Evolutionary conservation across 2,888 invertebrate species (phyloP).

Genomic region (Himalopsyche tibetana): DNA sequence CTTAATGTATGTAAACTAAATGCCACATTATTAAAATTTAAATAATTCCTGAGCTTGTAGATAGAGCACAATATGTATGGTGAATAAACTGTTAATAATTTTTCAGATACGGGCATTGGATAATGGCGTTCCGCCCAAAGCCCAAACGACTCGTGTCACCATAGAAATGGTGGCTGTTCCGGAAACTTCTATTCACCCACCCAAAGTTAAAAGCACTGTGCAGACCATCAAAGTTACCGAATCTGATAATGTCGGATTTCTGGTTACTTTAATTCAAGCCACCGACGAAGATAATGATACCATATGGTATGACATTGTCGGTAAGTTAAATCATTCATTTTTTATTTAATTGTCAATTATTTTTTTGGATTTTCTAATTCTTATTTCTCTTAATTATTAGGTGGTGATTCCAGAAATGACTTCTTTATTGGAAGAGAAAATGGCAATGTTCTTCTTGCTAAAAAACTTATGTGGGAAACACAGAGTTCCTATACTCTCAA

Average conservation of each 20-base stretch:
- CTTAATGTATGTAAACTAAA: conserved; percentile 59
- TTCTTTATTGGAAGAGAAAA: conserved; percentile 91
- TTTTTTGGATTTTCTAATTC: not conserved
- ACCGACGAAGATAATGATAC: conserved; percentile 90
- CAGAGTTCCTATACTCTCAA: conserved; percentile 86
- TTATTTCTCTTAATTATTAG: conserved; percentile 72
- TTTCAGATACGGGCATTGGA: conserved; percentile 88
- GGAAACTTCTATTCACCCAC: conserved; percentile 80
- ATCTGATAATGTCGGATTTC: conserved; percentile 90
- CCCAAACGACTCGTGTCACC: conserved; percentile 85
- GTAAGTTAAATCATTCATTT: conserved; percentile 75
- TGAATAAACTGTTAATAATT: not conserved
- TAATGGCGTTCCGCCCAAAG: conserved; percentile 84
- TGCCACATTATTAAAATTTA: too few relatives aligned
- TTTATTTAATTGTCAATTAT: not conserved
- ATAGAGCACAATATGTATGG: too few relatives aligned
- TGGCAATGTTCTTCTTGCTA: conserved; percentile 91
- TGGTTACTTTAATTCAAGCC: conserved; percentile 91
- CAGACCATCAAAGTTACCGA: conserved; percentile 87
- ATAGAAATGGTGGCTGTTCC: conserved; percentile 81
- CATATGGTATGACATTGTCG: conserved; percentile 93
- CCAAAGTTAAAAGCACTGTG: conserved; percentile 79
- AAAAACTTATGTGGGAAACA: conserved; percentile 88
- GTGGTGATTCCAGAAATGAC: conserved; percentile 87
- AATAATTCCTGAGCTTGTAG: too few relatives aligned